A percentile compares a stretch with the other conserved stretches of the same genome.
These are phyloP conservation scores for Myodes glareolus DNA, from an alignment of 2,113 vertebrate genomes.

Conservation along the genomic window DNA sequence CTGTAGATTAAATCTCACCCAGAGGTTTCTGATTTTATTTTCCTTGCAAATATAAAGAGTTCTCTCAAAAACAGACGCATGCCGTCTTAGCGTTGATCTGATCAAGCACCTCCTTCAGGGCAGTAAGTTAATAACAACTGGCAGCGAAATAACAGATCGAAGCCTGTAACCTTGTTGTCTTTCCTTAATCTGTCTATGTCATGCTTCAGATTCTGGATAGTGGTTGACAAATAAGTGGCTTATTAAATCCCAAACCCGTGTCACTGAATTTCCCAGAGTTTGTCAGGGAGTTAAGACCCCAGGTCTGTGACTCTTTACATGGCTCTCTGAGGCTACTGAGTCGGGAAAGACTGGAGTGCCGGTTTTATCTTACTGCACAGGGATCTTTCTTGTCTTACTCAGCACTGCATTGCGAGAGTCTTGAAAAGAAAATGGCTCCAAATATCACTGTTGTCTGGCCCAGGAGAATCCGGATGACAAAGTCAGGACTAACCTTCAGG, in stretches of 20 bases:
- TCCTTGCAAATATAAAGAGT: background rate
- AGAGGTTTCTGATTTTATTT: conserved; percentile 39
- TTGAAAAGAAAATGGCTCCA: background rate
- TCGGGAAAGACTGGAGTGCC: background rate
- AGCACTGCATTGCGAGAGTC: background rate
- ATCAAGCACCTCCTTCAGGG: background rate
- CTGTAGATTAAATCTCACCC: background rate
- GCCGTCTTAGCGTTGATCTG: conserved; percentile 12
- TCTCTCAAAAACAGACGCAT: conserved; percentile 34
- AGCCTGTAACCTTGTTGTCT: background rate
- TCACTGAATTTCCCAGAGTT: background rate
- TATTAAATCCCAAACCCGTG: background rate
- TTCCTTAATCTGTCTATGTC: background rate
- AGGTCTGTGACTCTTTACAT: background rate
- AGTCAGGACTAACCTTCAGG: background rate
- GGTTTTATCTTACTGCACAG: fast-evolving
- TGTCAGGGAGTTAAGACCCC: background rate
- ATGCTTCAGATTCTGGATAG: background rate
- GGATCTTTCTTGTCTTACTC: background rate
- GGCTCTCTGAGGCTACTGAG: background rate
- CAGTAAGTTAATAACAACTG: conserved; percentile 27
- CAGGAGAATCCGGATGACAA: background rate
- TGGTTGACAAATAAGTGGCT: background rate
- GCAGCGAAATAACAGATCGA: background rate
- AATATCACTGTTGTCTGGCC: background rate